Evolutionary conservation across 2,113 vertebrate species (phyloP).

Genomic region (Chrysemys picta): DNA sequence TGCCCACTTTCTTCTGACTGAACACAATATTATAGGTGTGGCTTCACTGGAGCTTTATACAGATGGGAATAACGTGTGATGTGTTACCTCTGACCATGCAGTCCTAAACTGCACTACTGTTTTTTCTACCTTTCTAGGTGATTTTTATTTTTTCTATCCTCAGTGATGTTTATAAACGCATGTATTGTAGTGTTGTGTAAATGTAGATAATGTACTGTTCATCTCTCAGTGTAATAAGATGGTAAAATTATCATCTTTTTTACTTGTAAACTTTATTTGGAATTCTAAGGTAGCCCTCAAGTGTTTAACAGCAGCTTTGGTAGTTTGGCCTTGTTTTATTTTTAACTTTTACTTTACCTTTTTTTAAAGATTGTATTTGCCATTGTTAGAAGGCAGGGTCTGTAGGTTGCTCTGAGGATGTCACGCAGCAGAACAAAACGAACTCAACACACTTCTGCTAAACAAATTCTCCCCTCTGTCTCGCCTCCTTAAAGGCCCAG

Average conservation of each 20-base stretch:
- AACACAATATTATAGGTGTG: not conserved
- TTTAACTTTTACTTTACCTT: not conserved
- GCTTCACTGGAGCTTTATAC: not conserved
- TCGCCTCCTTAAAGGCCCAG: not conserved
- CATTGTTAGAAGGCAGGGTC: not conserved
- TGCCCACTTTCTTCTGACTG: not conserved
- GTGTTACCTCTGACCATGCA: not conserved
- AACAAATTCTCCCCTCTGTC: not conserved
- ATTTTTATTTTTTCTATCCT: not conserved
- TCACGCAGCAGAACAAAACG: not conserved
- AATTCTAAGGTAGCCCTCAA: not conserved
- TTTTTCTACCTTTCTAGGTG: not conserved
- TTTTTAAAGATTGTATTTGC: not conserved
- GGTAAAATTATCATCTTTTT: not conserved
- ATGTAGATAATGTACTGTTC: not conserved
- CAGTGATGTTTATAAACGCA: not conserved
- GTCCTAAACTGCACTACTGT: not conserved
- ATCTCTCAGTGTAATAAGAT: not conserved
- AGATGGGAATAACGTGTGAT: not conserved
- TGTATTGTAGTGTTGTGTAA: not conserved
- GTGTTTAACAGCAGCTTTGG: not conserved
- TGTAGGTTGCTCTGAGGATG: not conserved
- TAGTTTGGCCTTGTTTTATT: not conserved
- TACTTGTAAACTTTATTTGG: not conserved
- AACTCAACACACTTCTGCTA: not conserved